Percentiles rank a stretch among this genome's conserved stretches.
Conservation (phyloP, 1,140 invertebrate species). For the Ostrea edulis region DNA sequence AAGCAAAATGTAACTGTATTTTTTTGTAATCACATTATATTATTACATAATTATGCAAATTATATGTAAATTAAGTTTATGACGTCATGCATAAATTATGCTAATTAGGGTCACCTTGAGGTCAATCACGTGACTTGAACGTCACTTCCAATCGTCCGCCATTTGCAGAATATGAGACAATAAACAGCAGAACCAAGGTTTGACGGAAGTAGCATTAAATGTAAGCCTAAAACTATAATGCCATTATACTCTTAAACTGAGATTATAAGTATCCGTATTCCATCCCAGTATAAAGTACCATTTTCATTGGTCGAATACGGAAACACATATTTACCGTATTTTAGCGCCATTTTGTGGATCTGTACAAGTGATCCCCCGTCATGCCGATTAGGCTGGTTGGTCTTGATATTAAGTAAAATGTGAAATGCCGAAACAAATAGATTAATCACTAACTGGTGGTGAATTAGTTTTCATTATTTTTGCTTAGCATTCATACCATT, state of each 20-base stretch:
- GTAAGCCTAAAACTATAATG: neutral
- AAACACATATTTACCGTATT: neutral
- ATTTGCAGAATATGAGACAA: slow-evolving; percentile 50
- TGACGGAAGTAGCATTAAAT: neutral
- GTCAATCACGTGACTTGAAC: slow-evolving; percentile 52
- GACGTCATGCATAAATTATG: slow-evolving; percentile 62
- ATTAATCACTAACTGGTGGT: too few species aligned
- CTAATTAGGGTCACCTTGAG: slow-evolving; percentile 51
- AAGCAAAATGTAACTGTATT: neutral
- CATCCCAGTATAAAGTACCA: neutral
- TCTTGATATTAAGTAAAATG: too few species aligned
- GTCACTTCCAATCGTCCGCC: slow-evolving; percentile 50
- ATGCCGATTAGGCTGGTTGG: too few species aligned
- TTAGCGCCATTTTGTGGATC: slow-evolving; percentile 10
- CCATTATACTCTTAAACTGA: neutral
- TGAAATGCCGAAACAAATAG: too few species aligned
- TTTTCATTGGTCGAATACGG: neutral
- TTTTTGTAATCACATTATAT: neutral
- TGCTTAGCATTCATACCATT: neutral
- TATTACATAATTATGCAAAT: slow-evolving; percentile 55
- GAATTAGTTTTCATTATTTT: neutral
- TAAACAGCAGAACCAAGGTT: neutral
- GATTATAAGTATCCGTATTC: neutral
- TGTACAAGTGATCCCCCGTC: neutral
- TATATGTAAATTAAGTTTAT: slow-evolving; percentile 54